phyloP scores from a whole-genome alignment of 2,113 vertebrate genomes.

The Caranx melampygus region DNA sequence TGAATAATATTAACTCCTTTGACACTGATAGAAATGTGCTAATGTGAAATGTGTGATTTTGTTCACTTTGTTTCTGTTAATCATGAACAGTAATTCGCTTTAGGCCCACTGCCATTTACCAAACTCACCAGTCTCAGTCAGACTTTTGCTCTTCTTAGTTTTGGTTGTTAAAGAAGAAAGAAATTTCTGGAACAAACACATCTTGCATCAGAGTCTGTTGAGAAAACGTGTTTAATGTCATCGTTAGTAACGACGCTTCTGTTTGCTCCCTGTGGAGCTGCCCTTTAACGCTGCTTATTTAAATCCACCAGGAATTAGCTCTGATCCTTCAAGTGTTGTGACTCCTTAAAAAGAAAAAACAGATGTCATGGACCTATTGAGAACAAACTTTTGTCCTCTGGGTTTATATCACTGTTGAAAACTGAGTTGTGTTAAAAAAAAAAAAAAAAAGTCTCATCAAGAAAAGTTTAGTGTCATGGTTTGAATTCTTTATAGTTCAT shows the following conservation, averaged over 20 bases:
- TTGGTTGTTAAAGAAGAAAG: not conserved
- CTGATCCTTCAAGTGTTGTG: not conserved
- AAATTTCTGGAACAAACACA: slow-evolving; percentile 17
- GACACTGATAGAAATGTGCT: not conserved
- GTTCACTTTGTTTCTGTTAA: not conserved
- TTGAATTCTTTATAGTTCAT: no score
- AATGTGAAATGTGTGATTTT: no score
- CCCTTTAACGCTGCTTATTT: slow-evolving; percentile 22
- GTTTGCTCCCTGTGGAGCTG: slow-evolving; percentile 38
- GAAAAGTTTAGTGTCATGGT: not conserved
- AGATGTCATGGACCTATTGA: not conserved
- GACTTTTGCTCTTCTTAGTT: not conserved
- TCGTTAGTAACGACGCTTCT: slow-evolving; percentile 18
- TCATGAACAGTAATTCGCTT: not conserved
- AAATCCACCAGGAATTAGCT: not conserved
- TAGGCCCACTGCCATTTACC: not conserved
- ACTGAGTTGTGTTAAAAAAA: not conserved
- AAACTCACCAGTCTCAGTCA: not conserved
- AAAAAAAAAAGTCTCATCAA: not conserved
- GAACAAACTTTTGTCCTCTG: not conserved
- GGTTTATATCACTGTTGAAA: not conserved
- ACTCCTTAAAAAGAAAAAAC: slow-evolving; percentile 1
- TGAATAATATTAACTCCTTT: no score
- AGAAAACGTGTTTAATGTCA: slow-evolving; percentile 50
- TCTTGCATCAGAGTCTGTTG: slow-evolving; percentile 26